Percentiles rank a stretch among this genome's conserved stretches.
Evolutionary conservation across 35 echinoderm and acorn worm species (phyloP).

Genomic region (Lytechinus pictus): DNA sequence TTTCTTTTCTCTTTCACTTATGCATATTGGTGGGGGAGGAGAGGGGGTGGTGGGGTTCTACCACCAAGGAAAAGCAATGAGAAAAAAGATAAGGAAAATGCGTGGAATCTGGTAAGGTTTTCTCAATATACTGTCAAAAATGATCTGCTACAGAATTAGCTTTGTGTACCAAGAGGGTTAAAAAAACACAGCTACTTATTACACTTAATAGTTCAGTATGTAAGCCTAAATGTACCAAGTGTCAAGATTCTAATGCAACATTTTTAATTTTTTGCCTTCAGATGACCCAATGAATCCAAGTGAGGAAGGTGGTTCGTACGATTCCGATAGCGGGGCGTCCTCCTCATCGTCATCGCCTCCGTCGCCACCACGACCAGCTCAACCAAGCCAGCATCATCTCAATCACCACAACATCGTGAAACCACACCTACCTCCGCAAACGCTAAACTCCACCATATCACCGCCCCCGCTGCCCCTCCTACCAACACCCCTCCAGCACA

Average conservation of each 20-base stretch:
- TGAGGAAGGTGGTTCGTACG: constrained; percentile 41
- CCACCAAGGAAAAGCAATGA: no score
- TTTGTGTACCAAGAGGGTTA: no score
- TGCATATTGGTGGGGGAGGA: no score
- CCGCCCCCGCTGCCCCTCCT: constrained; percentile 22
- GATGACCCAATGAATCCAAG: constrained; percentile 52
- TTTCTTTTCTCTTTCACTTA: background rate
- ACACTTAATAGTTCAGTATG: no score
- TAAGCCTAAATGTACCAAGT: no score
- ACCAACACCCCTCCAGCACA: constrained; percentile 25
- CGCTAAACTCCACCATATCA: constrained; percentile 13
- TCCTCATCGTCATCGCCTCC: constrained; percentile 35
- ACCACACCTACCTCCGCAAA: background rate
- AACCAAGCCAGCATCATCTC: background rate
- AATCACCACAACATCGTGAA: background rate
- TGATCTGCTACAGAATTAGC: no score
- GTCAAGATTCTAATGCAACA: background rate
- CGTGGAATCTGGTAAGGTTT: no score
- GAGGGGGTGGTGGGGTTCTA: no score
- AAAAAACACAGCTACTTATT: no score
- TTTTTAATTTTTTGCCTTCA: constrained; percentile 3
- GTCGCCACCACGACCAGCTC: constrained; percentile 8
- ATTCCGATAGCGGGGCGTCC: constrained; percentile 42
- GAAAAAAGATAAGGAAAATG: no score
- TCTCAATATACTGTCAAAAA: no score